Percentiles rank a stretch among this genome's conserved stretches.
These are phyloP conservation scores for Chaetops frenatus DNA, from an alignment of 2,113 vertebrate genomes.

Conservation along the genomic window DNA sequence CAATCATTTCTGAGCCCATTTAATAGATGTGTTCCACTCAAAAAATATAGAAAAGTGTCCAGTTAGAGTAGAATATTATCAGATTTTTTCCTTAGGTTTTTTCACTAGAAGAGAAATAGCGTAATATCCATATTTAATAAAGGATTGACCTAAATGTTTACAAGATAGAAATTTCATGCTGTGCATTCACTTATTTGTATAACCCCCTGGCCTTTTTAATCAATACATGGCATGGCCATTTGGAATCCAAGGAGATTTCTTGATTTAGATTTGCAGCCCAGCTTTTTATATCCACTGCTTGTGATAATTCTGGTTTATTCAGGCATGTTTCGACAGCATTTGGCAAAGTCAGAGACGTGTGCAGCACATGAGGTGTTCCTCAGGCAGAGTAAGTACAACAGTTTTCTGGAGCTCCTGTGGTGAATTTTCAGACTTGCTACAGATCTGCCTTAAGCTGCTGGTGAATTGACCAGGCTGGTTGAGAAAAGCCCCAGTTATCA, in stretches of 20 bases:
- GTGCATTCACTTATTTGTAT: neutral
- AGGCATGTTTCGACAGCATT: neutral
- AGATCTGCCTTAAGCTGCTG: neutral
- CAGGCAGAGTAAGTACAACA: neutral
- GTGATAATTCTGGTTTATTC: neutral
- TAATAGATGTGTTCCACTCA: neutral
- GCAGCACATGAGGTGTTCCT: neutral
- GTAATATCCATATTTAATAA: neutral
- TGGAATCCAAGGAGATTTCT: neutral
- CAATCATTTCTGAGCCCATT: neutral
- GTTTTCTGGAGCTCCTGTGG: neutral
- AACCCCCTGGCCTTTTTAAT: neutral
- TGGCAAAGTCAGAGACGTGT: neutral
- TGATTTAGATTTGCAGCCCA: neutral
- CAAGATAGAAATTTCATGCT: neutral
- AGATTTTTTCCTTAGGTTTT: neutral
- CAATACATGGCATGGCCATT: neutral
- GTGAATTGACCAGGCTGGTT: neutral
- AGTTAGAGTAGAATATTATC: neutral
- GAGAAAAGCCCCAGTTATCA: neutral
- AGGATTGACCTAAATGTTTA: neutral
- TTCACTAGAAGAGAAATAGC: neutral
- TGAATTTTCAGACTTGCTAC: neutral
- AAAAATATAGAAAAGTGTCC: neutral
- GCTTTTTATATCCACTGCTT: neutral